These are phyloP conservation scores for Cerceris rybyensis DNA, from an alignment of 2,888 invertebrate species.

Conservation along the genomic window DNA sequence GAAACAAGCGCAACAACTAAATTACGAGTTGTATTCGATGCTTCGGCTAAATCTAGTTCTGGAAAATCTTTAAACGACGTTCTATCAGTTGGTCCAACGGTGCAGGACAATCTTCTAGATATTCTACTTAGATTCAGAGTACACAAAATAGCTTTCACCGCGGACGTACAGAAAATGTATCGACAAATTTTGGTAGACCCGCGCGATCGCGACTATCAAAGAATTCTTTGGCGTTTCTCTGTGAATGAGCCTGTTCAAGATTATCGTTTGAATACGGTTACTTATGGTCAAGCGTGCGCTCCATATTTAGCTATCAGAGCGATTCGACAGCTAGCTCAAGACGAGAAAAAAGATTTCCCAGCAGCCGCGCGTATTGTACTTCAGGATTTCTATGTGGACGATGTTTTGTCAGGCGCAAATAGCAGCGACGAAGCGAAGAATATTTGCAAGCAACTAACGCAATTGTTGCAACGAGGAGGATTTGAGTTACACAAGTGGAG, in stretches of 20 bases:
- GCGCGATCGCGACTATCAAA: not conserved
- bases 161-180: slow-evolving; percentile 11
- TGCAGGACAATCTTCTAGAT: too few relatives aligned
- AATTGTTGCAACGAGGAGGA: too few relatives aligned
- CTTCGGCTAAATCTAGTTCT: too few relatives aligned
- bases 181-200: slow-evolving; percentile 1
- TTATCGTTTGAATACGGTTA: slow-evolving; percentile 6
- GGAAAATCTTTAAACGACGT: too few relatives aligned
- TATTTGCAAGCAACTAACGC: too few relatives aligned
- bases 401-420: too few relatives aligned
- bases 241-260: not conserved
- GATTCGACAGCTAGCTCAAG: not conserved
- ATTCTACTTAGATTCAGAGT: not conserved
- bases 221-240: slow-evolving; percentile 5
- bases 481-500: too few relatives aligned
- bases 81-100: too few relatives aligned
- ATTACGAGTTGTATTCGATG: too few relatives aligned
- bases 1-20: too few relatives aligned
- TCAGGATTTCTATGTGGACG: not conserved
- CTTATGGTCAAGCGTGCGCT: slow-evolving; percentile 3
- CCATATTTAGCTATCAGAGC: slow-evolving; percentile 9
- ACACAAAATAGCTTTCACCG: not conserved
- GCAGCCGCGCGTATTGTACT: not conserved
- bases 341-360: not conserved
- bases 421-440: too few relatives aligned